Evolutionary conservation across 2,888 invertebrate genomes (phyloP).

Genomic region (Drosophila macrospina): DNA sequence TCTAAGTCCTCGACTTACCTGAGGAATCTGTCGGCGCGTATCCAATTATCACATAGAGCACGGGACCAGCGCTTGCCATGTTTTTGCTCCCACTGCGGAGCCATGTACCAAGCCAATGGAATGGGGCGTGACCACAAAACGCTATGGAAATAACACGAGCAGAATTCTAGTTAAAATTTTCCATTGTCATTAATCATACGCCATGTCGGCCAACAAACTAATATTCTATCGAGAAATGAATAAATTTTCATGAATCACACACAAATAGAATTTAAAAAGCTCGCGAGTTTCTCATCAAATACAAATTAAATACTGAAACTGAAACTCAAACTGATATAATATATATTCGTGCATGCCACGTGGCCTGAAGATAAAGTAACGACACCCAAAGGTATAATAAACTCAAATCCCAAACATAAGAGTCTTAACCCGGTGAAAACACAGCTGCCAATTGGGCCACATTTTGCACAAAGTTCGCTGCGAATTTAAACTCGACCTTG

Average conservation of each 20-base stretch:
- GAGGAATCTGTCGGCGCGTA: slow-evolving; percentile 91
- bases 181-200: slow-evolving; percentile 40
- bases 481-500: slow-evolving; percentile 1
- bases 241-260: neutral
- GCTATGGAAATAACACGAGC: slow-evolving; percentile 78
- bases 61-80: slow-evolving; percentile 94
- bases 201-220: slow-evolving; percentile 8
- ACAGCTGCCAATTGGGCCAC: slow-evolving; percentile 36
- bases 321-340: slow-evolving; percentile 21
- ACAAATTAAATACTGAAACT: slow-evolving; percentile 42
- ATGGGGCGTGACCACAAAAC: slow-evolving; percentile 96
- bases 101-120: slow-evolving; percentile 97
- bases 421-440: slow-evolving; percentile 10
- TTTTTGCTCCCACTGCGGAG: slow-evolving; percentile 93
- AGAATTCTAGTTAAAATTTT: neutral
- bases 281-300: slow-evolving; percentile 45
- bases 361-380: slow-evolving; percentile 50
- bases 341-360: slow-evolving; percentile 20
- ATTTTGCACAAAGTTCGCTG: slow-evolving; percentile 20
- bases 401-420: slow-evolving; percentile 47
- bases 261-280: neutral
- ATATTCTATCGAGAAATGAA: neutral
- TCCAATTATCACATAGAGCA: slow-evolving; percentile 95
- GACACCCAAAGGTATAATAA: slow-evolving; percentile 76
- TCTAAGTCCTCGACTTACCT: slow-evolving; percentile 82